Evolutionary conservation across 1,140 invertebrate genomes (phyloP).

Genomic region (Augochlora pura): DNA sequence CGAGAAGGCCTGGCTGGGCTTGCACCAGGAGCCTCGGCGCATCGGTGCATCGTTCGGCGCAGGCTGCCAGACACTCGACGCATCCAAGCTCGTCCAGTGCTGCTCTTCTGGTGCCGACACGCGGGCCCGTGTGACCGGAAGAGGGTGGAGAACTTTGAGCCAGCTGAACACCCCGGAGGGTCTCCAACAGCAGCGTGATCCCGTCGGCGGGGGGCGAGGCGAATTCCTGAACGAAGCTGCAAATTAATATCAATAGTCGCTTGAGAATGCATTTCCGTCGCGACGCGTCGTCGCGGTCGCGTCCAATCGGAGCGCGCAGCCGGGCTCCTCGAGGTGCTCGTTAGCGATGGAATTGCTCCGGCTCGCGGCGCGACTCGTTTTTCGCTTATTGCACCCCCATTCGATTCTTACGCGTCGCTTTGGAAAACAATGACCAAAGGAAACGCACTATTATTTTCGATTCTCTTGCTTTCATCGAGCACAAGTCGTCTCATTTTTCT

Average conservation of each 20-base stretch:
- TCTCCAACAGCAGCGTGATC: slow-evolving; percentile 88
- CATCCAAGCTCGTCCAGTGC: slow-evolving; percentile 93
- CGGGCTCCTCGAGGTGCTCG: too few species aligned
- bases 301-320: too few species aligned
- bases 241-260: slow-evolving; percentile 63
- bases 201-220: slow-evolving; percentile 91
- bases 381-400: too few species aligned
- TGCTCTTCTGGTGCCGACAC: slow-evolving; percentile 81
- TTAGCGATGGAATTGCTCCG: too few species aligned
- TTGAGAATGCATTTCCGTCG: slow-evolving; percentile 1
- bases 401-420: too few species aligned
- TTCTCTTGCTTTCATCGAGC: too few species aligned
- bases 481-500: too few species aligned
- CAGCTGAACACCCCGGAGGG: slow-evolving; percentile 91
- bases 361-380: too few species aligned
- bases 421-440: too few species aligned
- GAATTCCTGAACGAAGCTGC: slow-evolving; percentile 94
- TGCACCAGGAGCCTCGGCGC: slow-evolving; percentile 87
- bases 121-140: slow-evolving; percentile 78
- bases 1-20: slow-evolving; percentile 91
- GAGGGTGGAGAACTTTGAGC: slow-evolving; percentile 83
- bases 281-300: too few species aligned
- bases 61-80: slow-evolving; percentile 91
- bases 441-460: too few species aligned
- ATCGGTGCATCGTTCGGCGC: slow-evolving; percentile 88